Evolutionary conservation across 1,140 invertebrate genomes (phyloP).

Genomic region (Goniozus legneri): DNA sequence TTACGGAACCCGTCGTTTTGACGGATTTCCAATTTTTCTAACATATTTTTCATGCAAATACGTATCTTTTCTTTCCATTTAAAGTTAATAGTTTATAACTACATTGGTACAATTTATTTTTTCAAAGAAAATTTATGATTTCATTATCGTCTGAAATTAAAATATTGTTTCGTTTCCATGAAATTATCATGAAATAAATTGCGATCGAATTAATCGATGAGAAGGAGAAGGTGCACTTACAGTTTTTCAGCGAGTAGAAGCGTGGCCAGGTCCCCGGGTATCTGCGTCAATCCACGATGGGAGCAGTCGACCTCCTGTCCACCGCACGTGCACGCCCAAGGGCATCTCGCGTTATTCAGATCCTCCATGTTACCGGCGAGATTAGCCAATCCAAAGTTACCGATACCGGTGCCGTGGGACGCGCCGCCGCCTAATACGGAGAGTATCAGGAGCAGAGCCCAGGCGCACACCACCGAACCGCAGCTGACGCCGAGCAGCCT

Average conservation of each 20-base stretch:
- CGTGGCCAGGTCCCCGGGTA: constrained; percentile 65
- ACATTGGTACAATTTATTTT: no score
- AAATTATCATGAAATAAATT: no score
- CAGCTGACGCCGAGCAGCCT: constrained; percentile 45
- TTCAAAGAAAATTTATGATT: no score
- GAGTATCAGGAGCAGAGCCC: constrained; percentile 43
- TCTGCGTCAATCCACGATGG: constrained; percentile 71
- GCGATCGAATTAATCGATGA: no score
- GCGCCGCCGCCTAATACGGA: constrained; percentile 42
- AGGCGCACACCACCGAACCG: constrained; percentile 46
- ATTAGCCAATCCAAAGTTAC: constrained; percentile 33
- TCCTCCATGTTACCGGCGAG: constrained; percentile 34
- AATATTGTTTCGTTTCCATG: no score
- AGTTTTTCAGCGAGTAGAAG: constrained; percentile 74
- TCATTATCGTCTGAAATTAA: no score
- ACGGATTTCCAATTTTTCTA: no score
- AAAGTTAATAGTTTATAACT: no score
- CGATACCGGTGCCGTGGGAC: constrained; percentile 39
- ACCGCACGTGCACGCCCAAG: constrained; percentile 75
- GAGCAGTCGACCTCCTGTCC: constrained; percentile 78
- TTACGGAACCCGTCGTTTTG: no score
- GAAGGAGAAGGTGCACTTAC: constrained; percentile 62
- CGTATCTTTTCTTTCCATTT: no score
- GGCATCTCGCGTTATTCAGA: constrained; percentile 59
- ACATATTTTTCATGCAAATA: no score